Conservation (phyloP, 2,797 vertebrate species). For the Characodon lateralis region DNA sequence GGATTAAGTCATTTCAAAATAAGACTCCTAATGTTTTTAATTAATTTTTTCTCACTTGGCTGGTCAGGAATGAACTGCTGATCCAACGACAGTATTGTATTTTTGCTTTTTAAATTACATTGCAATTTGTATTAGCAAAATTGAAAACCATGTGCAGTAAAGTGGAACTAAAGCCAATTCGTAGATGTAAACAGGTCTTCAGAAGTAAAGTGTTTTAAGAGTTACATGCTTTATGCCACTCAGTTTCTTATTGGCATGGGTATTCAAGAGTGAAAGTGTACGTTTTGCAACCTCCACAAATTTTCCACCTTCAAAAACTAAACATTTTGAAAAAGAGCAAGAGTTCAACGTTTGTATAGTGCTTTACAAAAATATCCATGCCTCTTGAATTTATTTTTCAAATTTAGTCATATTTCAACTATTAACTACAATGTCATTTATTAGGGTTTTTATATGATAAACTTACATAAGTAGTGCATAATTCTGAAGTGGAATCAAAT, state of each 20-base stretch:
- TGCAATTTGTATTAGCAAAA: constrained; percentile 34
- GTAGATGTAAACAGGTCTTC: constrained; percentile 36
- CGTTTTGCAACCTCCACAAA: constrained; percentile 1
- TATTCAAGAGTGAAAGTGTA: not conserved
- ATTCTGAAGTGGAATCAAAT: not conserved
- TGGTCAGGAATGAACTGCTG: constrained; percentile 29
- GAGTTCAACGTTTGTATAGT: not conserved
- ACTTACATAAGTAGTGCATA: not conserved
- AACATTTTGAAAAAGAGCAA: not conserved
- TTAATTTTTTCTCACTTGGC: constrained; percentile 45
- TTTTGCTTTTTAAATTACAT: constrained; percentile 40
- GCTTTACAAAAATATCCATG: not conserved
- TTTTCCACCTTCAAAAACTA: not conserved
- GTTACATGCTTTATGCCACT: not conserved
- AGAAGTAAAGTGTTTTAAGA: constrained; percentile 20
- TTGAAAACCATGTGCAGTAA: constrained; percentile 35
- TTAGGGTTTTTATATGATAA: not conserved
- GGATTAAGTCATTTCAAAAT: constrained; percentile 29
- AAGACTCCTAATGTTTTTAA: constrained; percentile 43
- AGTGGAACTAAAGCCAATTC: constrained; percentile 58
- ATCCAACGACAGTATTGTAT: constrained; percentile 38
- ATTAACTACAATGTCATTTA: not conserved
- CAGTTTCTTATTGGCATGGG: not conserved
- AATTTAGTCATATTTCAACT: not conserved
- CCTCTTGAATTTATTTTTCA: not conserved